A percentile compares a stretch with the other conserved stretches of the same genome.
Conservation (phyloP, 30 jellyfish, hydroid and myxozoan species). For the Aurelia sp. region DNA sequence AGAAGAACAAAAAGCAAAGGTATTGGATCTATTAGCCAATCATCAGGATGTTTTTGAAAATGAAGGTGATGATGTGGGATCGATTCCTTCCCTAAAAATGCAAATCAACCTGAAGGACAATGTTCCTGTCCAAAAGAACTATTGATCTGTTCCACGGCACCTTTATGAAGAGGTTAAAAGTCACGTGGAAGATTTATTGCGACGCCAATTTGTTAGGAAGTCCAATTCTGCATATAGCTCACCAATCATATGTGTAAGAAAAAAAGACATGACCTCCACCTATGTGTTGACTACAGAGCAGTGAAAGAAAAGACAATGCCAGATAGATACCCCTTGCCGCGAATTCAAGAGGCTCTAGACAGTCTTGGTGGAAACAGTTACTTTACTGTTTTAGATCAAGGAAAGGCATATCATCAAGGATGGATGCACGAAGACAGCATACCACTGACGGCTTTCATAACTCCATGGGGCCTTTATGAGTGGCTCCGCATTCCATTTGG, state of each 20-base stretch:
- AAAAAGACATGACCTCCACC: not conserved
- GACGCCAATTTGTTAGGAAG: not conserved
- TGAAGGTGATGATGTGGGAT: slow-evolving; percentile 15
- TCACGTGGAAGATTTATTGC: no score
- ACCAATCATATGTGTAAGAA: slow-evolving; percentile 2
- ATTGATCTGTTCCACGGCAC: not conserved
- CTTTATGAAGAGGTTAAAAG: not conserved
- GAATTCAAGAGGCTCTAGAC: slow-evolving; percentile 36
- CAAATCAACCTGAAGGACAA: no score
- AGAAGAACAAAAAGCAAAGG: slow-evolving; percentile 10
- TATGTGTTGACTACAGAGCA: slow-evolving; percentile 4
- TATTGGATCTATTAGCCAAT: not conserved
- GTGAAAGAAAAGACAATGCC: slow-evolving; percentile 5
- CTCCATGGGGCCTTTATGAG: slow-evolving; percentile 75
- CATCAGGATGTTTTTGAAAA: not conserved
- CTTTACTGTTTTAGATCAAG: slow-evolving; percentile 43
- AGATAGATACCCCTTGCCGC: slow-evolving; percentile 43
- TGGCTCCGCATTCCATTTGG: slow-evolving; percentile 72
- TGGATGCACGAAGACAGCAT: slow-evolving; percentile 40
- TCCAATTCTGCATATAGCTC: not conserved
- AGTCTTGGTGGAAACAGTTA: slow-evolving; percentile 28
- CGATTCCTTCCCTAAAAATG: slow-evolving; percentile 14
- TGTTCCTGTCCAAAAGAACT: not conserved
- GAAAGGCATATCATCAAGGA: slow-evolving; percentile 44
- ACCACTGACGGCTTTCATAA: slow-evolving; percentile 45